phyloP scores from a whole-genome alignment of 2,113 vertebrate species.

The Columba janthina region DNA sequence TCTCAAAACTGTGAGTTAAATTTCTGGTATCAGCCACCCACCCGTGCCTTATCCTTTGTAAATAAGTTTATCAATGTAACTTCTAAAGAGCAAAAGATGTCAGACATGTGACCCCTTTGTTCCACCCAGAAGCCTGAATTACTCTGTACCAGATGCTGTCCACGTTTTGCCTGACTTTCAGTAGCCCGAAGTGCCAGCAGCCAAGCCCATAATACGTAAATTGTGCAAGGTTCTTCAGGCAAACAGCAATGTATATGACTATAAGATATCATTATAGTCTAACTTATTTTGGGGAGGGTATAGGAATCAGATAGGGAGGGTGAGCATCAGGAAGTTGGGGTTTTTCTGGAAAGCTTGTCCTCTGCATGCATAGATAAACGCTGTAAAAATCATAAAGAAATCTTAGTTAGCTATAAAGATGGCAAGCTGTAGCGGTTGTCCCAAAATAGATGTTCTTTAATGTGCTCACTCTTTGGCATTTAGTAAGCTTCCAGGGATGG shows the following conservation, averaged over 20 bases:
- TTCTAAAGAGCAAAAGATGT: background rate
- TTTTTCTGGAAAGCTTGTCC: background rate
- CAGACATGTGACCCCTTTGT: background rate
- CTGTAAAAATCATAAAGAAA: background rate
- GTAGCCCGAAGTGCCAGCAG: background rate
- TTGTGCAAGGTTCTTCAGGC: background rate
- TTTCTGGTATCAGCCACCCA: background rate
- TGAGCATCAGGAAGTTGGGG: background rate
- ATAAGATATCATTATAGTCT: background rate
- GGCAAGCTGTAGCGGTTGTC: background rate
- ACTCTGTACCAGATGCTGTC: background rate
- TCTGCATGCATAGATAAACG: background rate
- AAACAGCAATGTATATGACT: background rate
- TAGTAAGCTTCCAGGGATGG: slow-evolving; percentile 64
- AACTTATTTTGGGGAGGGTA: background rate
- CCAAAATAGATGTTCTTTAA: slow-evolving; percentile 32
- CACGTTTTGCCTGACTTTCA: background rate
- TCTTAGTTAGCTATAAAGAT: background rate
- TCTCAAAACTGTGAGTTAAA: background rate
- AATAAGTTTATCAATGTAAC: background rate
- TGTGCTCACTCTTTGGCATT: slow-evolving; percentile 55
- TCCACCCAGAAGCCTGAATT: background rate
- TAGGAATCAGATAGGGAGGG: background rate
- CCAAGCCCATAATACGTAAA: background rate
- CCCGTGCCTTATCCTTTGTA: background rate